These are phyloP conservation scores for Hypsopygia costalis DNA, from an alignment of 2,888 invertebrate species.

Conservation along the genomic window DNA sequence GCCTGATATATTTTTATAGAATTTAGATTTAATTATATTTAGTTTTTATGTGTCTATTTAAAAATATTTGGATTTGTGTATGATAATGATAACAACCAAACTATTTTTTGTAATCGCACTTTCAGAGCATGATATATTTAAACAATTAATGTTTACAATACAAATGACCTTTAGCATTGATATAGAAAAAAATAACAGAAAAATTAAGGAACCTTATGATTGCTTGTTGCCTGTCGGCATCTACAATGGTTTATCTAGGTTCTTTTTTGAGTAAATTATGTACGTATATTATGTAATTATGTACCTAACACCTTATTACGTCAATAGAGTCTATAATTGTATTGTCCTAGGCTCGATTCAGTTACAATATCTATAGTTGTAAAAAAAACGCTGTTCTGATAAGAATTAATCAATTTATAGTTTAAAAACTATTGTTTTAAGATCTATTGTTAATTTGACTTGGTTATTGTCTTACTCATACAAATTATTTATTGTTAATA, in stretches of 20 bases:
- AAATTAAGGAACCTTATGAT: no score
- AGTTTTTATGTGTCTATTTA: conserved; percentile 18
- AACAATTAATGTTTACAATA: no score
- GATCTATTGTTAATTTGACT: neutral
- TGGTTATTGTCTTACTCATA: neutral
- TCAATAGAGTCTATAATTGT: no score
- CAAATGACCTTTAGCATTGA: no score
- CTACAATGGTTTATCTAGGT: no score
- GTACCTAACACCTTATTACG: no score
- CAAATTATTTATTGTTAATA: no score
- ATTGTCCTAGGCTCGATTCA: neutral
- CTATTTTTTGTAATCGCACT: neutral
- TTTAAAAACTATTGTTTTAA: neutral
- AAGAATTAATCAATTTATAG: neutral
- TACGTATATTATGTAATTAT: no score
- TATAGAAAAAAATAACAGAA: no score
- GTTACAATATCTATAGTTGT: neutral
- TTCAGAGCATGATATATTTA: no score
- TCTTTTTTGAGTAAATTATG: no score
- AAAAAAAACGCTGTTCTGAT: neutral
- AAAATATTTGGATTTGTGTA: conserved; percentile 11
- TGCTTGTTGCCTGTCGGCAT: no score
- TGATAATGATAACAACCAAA: conserved; percentile 12
- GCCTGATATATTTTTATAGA: conserved; percentile 51
- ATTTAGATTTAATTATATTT: conserved; percentile 32